A percentile compares a stretch with the other conserved stretches of the same genome.
phyloP scores from a whole-genome alignment of 2,888 invertebrate species.

The Tuberolachnus salignus region DNA sequence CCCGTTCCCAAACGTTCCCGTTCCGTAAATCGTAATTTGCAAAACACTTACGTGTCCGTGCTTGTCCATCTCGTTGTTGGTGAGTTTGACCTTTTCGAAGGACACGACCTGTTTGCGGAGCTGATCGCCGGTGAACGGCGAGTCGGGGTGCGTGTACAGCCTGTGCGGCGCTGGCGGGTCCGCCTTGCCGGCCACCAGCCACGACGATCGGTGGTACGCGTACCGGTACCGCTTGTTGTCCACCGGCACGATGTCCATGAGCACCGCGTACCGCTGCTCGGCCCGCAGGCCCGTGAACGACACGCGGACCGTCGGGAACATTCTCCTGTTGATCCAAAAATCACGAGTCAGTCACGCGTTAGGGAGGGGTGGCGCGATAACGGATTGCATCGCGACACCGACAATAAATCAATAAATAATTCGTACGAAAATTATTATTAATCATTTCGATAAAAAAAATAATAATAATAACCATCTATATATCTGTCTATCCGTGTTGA shows the following conservation, averaged over 20 bases:
- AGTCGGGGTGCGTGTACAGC: constrained; percentile 79
- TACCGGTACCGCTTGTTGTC: constrained; percentile 80
- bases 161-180: constrained; percentile 76
- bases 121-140: constrained; percentile 80
- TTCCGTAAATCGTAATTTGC: neutral
- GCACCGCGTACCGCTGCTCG: constrained; percentile 73
- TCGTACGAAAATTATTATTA: too few relatives aligned
- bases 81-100: constrained; percentile 83
- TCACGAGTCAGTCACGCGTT: too few relatives aligned
- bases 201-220: constrained; percentile 82
- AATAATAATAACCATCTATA: too few relatives aligned
- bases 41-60: constrained; percentile 71
- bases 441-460: too few relatives aligned
- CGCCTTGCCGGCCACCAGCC: constrained; percentile 83
- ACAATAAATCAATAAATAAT: too few relatives aligned
- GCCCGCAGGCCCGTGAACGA: constrained; percentile 74
- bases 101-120: constrained; percentile 79
- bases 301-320: constrained; percentile 81
- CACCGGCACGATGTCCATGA: constrained; percentile 80
- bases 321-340: constrained; percentile 68
- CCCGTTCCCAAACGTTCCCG: too few relatives aligned
- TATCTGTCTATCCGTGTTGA: too few relatives aligned
- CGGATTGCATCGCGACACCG: too few relatives aligned
- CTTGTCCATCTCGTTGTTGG: constrained; percentile 83
- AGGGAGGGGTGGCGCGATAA: too few relatives aligned